phyloP scores from a whole-genome alignment of 2,797 vertebrate genomes.

The Limnodromus scolopaceus region DNA sequence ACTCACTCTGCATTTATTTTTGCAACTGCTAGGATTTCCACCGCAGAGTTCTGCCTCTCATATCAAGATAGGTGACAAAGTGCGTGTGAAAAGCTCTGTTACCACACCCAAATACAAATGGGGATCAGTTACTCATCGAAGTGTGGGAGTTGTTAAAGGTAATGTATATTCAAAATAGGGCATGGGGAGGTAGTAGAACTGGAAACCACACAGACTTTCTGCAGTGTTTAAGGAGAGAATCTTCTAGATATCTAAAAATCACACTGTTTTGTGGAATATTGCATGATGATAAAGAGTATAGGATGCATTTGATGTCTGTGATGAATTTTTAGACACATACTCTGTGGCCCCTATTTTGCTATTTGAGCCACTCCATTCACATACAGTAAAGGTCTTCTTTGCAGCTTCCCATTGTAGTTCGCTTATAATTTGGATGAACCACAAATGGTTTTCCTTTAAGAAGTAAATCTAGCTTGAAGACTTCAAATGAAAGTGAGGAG shows the following conservation, averaged over 20 bases:
- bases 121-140: slow-evolving; percentile 97
- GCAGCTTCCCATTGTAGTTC: not conserved
- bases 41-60: slow-evolving; percentile 96
- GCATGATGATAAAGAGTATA: not conserved
- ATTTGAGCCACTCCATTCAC: not conserved
- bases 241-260: not conserved
- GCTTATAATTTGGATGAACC: not conserved
- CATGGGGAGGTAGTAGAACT: not conserved
- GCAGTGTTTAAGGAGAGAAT: not conserved
- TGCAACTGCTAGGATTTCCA: slow-evolving; percentile 86
- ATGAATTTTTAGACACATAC: fast-evolving
- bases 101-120: slow-evolving; percentile 98
- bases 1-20: not conserved
- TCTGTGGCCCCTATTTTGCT: not conserved
- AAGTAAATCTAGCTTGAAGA: not conserved
- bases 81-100: slow-evolving; percentile 92
- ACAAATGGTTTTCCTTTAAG: not conserved
- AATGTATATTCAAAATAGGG: not conserved
- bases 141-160: slow-evolving; percentile 98
- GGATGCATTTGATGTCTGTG: not conserved
- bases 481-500: not conserved
- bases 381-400: not conserved
- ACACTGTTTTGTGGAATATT: not conserved
- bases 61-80: slow-evolving; percentile 99
- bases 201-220: not conserved